Base-by-base conservation (phyloP, 2,797 vertebrate genomes). In the Hoplostethus atlanticus region DNA sequence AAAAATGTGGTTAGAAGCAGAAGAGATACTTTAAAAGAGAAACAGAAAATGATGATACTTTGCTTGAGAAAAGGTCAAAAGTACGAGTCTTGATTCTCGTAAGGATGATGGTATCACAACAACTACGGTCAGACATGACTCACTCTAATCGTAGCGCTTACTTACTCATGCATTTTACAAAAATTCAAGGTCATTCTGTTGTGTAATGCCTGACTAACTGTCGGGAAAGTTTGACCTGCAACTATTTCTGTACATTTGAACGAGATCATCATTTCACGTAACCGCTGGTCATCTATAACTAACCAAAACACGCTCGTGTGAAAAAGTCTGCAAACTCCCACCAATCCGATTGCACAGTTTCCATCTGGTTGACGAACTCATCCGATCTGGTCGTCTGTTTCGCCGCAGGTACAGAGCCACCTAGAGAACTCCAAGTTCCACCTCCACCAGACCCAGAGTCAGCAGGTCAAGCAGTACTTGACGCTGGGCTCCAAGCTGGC, bases 381-480 rank as follows among this genome's bases (percentile, higher is more conserved):
- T 11, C n/a, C 34, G 1, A 44, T 30, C 31, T 58, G 21, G 17
- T 42, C 28, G 11, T 36, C 31, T 77, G 40, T 80, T 38, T 86
- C 34, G 30, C 25, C 47, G 17, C 81, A 99, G 98, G 96, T 97
- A 77, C 96, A 97, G 91, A 94, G 91, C 71, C 96, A 97, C 86
- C 91, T 98, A 91, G 97, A 99, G 91, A 97, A 94, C 84, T 95
- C 97, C 85, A 97, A 96, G 81, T 96, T 96, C 83, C 96, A 97
- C 56, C 89, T 96, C 62, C 96, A 97, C 63, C 96, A 97, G 88
- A 87, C 89, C 74, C 97, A 96, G 92, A 95, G 93, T 68, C 95
- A 97, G 84, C 97, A 97, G 88, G 95, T 96, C 84, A 97, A 98
- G 84, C 96, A 98, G 85, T 98, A 97, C 85, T 87, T 97, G 91